A percentile compares a stretch with the other conserved stretches of the same genome.
These are phyloP conservation scores for Semnopithecus entellus DNA, from an alignment of 2,113 vertebrate genomes.

Conservation along the genomic window DNA sequence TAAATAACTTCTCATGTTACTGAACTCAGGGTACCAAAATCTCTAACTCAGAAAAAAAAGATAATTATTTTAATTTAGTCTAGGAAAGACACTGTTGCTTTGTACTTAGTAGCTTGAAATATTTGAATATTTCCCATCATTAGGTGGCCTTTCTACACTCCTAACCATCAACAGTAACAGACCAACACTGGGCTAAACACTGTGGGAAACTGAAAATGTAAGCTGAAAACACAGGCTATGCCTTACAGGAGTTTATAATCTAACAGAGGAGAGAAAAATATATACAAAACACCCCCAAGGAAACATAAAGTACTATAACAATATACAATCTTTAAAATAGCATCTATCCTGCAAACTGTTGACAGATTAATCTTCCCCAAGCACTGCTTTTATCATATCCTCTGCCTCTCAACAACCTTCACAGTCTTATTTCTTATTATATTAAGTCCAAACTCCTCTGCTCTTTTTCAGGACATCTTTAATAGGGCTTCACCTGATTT, in stretches of 20 bases:
- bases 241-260: conserved; percentile 62
- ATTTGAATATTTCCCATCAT: background rate
- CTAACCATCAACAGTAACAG: background rate
- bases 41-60: background rate
- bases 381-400: conserved; percentile 67
- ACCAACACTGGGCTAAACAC: background rate
- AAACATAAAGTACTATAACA: conserved; percentile 74
- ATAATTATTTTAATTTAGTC: background rate
- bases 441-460: conserved; percentile 59
- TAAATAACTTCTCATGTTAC: background rate
- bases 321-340: conserved; percentile 76
- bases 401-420: conserved; percentile 60
- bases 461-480: conserved; percentile 49
- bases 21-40: background rate
- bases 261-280: conserved; percentile 67
- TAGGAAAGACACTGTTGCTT: background rate
- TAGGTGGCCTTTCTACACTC: background rate
- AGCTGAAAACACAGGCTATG: conserved; percentile 25
- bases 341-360: conserved; percentile 64
- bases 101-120: background rate
- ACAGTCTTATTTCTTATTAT: conserved; percentile 59
- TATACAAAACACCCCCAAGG: conserved; percentile 69
- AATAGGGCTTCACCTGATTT: conserved; percentile 55
- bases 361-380: conserved; percentile 74
- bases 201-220: conserved; percentile 35